Percentiles rank a stretch among this genome's conserved stretches.
phyloP scores from a whole-genome alignment of 1,140 invertebrate genomes.

The Aphelenchoides avenae region DNA sequence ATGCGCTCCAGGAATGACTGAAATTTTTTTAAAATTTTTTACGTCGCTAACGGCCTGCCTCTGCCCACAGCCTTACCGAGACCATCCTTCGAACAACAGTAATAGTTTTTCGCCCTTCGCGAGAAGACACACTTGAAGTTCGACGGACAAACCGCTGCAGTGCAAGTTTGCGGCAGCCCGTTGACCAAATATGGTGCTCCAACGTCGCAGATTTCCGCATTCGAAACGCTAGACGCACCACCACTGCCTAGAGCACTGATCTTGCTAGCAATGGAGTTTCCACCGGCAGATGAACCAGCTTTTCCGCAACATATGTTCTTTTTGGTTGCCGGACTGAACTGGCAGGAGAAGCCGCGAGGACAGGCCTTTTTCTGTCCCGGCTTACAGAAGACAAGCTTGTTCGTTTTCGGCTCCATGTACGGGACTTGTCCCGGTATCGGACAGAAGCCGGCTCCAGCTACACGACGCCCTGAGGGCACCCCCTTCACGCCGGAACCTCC shows the following conservation, averaged over 20 bases:
- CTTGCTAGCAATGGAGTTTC: slow-evolving; percentile 3
- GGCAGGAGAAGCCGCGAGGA: slow-evolving; percentile 45
- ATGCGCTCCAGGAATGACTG: slow-evolving; percentile 43
- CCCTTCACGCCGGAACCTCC: too few relatives aligned
- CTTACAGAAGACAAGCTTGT: slow-evolving; percentile 49
- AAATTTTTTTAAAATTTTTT: slow-evolving; percentile 28
- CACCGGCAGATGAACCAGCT: neutral
- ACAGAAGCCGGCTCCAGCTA: slow-evolving; percentile 39
- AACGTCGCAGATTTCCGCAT: slow-evolving; percentile 42
- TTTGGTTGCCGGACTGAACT: slow-evolving; percentile 42
- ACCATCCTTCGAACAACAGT: slow-evolving; percentile 51
- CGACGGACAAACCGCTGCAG: slow-evolving; percentile 34
- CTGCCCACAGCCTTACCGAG: slow-evolving; percentile 24
- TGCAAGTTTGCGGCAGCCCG: slow-evolving; percentile 55
- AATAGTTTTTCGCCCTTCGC: slow-evolving; percentile 46
- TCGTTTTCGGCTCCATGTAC: slow-evolving; percentile 44
- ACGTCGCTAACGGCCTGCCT: neutral
- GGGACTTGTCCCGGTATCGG: slow-evolving; percentile 47
- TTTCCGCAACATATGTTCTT: slow-evolving; percentile 56
- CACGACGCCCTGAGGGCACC: too few relatives aligned
- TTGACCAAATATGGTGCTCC: slow-evolving; percentile 50
- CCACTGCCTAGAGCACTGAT: neutral
- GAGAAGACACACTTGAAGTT: slow-evolving; percentile 53
- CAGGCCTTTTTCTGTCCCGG: slow-evolving; percentile 36
- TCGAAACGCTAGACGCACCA: neutral